phyloP scores from a whole-genome alignment of 2,113 vertebrate species.

The Vulpes lagopus region DNA sequence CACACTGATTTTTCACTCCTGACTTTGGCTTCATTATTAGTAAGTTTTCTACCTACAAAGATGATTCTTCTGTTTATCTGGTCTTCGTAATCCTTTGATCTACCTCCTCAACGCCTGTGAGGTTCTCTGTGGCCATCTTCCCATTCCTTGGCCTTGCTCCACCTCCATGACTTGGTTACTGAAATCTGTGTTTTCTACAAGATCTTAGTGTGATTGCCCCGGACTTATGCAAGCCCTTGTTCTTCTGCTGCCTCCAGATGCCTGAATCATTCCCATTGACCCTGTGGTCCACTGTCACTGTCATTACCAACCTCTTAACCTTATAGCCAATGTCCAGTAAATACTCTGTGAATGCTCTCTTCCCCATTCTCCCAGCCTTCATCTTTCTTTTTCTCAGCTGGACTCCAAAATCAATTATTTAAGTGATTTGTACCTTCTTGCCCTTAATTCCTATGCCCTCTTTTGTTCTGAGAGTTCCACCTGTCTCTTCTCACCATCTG shows the following conservation, averaged over 20 bases:
- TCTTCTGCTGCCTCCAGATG: fast-evolving
- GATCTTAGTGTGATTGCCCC: background rate
- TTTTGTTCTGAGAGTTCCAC: background rate
- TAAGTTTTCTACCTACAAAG: background rate
- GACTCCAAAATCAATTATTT: background rate
- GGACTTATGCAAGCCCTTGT: background rate
- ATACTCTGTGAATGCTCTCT: background rate
- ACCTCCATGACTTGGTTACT: background rate
- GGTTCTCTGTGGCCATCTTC: background rate
- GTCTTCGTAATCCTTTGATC: background rate
- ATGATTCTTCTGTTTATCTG: background rate
- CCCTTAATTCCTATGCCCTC: background rate
- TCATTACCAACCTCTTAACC: too few species aligned
- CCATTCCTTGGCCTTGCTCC: background rate
- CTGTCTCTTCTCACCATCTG: background rate
- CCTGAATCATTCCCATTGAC: too few species aligned
- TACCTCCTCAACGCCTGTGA: background rate
- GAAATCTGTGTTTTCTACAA: background rate
- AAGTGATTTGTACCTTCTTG: background rate
- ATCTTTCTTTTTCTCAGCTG: background rate
- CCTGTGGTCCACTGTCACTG: background rate
- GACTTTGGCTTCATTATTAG: background rate
- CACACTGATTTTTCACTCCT: background rate
- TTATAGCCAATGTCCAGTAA: background rate
- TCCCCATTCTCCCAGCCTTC: background rate